These are phyloP conservation scores for Chelon labrosus DNA, from an alignment of 2,797 vertebrate species.

Conservation along the genomic window DNA sequence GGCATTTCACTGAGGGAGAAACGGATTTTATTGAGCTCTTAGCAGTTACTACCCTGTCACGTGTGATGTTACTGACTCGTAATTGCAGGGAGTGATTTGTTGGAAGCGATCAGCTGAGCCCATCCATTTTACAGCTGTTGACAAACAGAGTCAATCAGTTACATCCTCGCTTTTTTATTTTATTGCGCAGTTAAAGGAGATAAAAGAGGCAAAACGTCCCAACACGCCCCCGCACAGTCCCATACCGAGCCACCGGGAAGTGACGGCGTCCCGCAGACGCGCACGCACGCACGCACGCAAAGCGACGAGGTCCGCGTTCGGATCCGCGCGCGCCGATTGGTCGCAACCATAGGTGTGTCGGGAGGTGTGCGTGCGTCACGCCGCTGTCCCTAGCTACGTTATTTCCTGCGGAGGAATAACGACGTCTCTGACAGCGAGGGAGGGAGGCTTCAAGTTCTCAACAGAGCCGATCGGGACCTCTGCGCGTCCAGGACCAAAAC, in stretches of 20 bases:
- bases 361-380: conserved; percentile 63
- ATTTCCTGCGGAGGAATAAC: conserved; percentile 55
- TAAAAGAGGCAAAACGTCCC: no score
- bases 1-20: no score
- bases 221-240: no score
- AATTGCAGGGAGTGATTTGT: background rate
- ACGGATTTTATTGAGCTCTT: no score
- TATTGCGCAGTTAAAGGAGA: no score
- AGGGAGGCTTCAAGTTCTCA: background rate
- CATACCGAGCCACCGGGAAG: no score
- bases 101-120: background rate
- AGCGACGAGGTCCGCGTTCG: background rate
- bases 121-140: background rate
- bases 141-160: background rate
- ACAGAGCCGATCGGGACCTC: conserved; percentile 3
- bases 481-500: conserved; percentile 23
- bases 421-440: conserved; percentile 37
- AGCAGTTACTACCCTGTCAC: no score
- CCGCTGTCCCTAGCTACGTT: conserved; percentile 37
- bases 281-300: background rate
- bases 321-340: conserved; percentile 66
- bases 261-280: no score
- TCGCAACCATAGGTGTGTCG: conserved; percentile 75
- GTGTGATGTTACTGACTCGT: background rate
- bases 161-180: no score